Base-by-base conservation (phyloP, 2,797 vertebrate genomes). In the Mallotus villosus region DNA sequence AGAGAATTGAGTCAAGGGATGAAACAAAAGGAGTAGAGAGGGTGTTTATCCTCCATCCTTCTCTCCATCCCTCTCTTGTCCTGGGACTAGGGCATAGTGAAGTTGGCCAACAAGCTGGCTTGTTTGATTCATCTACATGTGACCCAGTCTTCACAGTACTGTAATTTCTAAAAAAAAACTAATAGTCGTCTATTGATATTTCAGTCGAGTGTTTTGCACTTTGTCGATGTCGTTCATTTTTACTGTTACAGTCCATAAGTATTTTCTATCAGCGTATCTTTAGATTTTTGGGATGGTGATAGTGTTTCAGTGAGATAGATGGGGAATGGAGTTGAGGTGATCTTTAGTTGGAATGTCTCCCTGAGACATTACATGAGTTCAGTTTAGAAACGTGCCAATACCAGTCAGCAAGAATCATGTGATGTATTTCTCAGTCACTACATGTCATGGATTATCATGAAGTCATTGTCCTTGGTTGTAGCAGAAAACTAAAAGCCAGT, bases 131-230 rank as follows among this genome's bases (percentile, higher is more conserved):
- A 74, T 78, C 78, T 75, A 72, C 72, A 65, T 63, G 63, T 83
- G 74, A 82, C 75, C 70, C 69, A 73, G 17, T 72, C 78, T 64
- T 83, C 71, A 51, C 77, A 78, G 88, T 87, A 86, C 89, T 91
- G 88, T 89, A 82, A 75, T 49, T 71, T 27, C 68, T 66, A 11
- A 51, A 12, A 37, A 2, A 60, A 24, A 32, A 41, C 32, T 58
- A 12, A 17, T 67, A 49, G 64, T 73, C 67, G 49, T 72, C 9
- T 67, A 55, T 68, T 64, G 61, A 65, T 74, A 46, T 83, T 71
- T 75, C 67, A 68, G 73, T 83, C 83, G 75, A 67, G 82, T 72
- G 70, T 85, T 90, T 91, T 91, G 85, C 87, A 91, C 88, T 85
- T 87, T 75, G 11, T 22, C 49, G 2, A 74, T 82, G 74, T 68